Percentiles rank a stretch among this genome's conserved stretches.
These are phyloP conservation scores for Pteronura brasiliensis DNA, from an alignment of 2,113 vertebrate genomes.

Conservation along the genomic window DNA sequence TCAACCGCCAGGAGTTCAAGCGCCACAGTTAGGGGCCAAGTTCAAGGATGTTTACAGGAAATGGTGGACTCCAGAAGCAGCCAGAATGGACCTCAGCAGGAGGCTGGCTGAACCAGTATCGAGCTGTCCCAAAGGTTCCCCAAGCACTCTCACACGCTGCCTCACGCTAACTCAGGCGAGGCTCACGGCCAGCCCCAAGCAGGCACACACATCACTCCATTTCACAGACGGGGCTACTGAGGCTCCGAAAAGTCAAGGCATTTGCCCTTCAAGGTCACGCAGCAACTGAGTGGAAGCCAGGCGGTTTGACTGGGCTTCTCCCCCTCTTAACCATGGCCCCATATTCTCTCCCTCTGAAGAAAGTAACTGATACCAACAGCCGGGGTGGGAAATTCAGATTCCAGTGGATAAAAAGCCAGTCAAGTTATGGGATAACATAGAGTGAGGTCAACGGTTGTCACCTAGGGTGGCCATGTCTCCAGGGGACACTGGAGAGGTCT, in stretches of 20 bases:
- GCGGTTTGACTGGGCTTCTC: rapidly evolving
- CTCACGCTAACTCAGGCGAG: not conserved
- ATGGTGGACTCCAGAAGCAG: not conserved
- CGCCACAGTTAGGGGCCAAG: rapidly evolving
- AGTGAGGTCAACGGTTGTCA: not conserved
- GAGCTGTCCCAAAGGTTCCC: not conserved
- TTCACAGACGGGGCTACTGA: not conserved
- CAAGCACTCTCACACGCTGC: no score
- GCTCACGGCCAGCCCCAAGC: not conserved
- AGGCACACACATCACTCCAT: not conserved
- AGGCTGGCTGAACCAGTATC: not conserved
- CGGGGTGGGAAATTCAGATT: not conserved
- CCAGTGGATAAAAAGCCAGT: not conserved
- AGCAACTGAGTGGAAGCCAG: not conserved
- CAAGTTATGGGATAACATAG: rapidly evolving
- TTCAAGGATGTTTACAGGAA: not conserved
- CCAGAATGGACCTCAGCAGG: not conserved
- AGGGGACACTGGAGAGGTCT: not conserved
- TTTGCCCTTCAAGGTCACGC: not conserved
- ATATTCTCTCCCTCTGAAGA: not conserved
- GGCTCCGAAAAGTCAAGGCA: not conserved
- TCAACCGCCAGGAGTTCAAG: no score
- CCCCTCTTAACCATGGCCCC: not conserved
- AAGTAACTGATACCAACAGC: rapidly evolving
- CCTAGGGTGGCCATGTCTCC: not conserved